Conservation (phyloP, 2,797 vertebrate genomes). For the Cirrhinus mrigala region DNA sequence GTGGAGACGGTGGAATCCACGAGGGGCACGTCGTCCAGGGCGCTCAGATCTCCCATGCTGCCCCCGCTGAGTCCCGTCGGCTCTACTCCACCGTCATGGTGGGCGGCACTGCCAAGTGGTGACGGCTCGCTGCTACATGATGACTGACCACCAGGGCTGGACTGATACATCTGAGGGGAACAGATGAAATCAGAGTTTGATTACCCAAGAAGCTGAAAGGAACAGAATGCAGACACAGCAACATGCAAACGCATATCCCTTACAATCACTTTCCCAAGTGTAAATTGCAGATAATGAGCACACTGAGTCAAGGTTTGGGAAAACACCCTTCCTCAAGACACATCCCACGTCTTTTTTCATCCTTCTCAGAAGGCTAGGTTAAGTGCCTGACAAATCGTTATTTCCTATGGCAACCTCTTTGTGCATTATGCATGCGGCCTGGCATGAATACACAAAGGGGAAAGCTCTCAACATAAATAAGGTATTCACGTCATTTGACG, state of each 20-base stretch:
- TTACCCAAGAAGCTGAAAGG: background rate
- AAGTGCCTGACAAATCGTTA: conserved; percentile 56
- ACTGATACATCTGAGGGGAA: conserved; percentile 87
- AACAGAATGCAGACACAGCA: background rate
- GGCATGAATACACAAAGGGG: conserved; percentile 50
- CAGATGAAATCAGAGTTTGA: background rate
- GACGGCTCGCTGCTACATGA: conserved; percentile 93
- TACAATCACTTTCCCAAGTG: conserved; percentile 55
- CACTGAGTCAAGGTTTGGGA: conserved; percentile 6
- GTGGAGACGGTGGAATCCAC: conserved; percentile 82
- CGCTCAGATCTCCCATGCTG: conserved; percentile 86
- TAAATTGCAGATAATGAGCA: conserved; percentile 67
- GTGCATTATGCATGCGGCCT: conserved; percentile 53
- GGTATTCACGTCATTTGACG: conserved; percentile 43
- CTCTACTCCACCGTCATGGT: conserved; percentile 94
- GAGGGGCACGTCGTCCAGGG: conserved; percentile 83
- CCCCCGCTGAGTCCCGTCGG: conserved; percentile 85
- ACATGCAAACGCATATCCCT: conserved; percentile 4
- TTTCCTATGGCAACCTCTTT: conserved; percentile 54
- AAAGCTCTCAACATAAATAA: conserved; percentile 53
- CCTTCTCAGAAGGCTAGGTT: conserved; percentile 46
- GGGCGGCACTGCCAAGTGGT: conserved; percentile 89
- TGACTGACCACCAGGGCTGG: conserved; percentile 93
- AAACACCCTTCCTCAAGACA: conserved; percentile 20
- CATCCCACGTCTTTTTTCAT: background rate